These are phyloP conservation scores for Spea bombifrons DNA, from an alignment of 2,113 vertebrate genomes.

Conservation along the genomic window DNA sequence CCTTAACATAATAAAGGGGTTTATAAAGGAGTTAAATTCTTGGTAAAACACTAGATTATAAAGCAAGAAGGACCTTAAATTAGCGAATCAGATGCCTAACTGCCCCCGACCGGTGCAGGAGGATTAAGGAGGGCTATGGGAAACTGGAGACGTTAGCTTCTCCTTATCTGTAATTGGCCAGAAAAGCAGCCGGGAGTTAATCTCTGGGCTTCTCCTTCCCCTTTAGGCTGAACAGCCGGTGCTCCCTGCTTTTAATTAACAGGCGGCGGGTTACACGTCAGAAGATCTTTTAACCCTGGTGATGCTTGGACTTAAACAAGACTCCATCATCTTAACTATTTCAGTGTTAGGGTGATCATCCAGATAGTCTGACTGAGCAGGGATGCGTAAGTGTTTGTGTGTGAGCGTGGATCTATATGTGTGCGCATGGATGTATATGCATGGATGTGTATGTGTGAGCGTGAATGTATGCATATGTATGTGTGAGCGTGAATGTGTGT, in stretches of 20 bases:
- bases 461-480: too few species aligned
- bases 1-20: too few species aligned
- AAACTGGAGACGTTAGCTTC: constrained; percentile 23
- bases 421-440: too few species aligned
- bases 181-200: constrained; percentile 20
- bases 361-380: too few species aligned
- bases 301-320: neutral
- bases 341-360: neutral
- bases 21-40: too few species aligned
- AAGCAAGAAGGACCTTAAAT: neutral
- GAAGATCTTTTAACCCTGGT: constrained; percentile 18
- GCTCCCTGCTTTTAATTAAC: constrained; percentile 38
- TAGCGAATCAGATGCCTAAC: neutral
- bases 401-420: too few species aligned
- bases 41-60: too few species aligned
- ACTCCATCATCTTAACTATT: neutral
- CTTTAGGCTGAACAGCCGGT: neutral
- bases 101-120: neutral
- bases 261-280: constrained; percentile 14
- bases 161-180: constrained; percentile 45
- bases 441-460: too few species aligned
- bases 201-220: neutral
- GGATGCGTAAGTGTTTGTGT: too few species aligned
- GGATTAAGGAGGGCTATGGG: constrained; percentile 14
- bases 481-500: too few species aligned